phyloP scores from a whole-genome alignment of 1,140 invertebrate genomes.

The Aphelinus atriplicis region DNA sequence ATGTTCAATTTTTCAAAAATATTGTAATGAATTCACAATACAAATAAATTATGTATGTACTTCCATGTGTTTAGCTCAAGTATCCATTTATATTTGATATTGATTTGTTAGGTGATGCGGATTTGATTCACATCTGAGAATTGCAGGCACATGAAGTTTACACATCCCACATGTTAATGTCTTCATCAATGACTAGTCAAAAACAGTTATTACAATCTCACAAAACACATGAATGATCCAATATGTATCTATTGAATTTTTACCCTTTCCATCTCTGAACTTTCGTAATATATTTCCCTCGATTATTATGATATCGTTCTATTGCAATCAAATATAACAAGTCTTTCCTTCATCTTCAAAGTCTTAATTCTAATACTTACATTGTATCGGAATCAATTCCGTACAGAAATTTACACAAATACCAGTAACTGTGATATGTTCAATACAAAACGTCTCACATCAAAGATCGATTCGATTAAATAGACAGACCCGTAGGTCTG shows the following conservation, averaged over 20 bases:
- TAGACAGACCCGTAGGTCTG: too few species aligned
- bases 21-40: neutral
- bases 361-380: neutral
- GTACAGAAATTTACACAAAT: too few species aligned
- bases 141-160: conserved; percentile 38
- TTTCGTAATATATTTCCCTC: neutral
- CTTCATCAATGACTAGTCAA: conserved; percentile 59
- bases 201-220: conserved; percentile 51
- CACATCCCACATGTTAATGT: conserved; percentile 22
- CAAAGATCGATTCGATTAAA: too few species aligned
- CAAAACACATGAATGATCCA: conserved; percentile 1
- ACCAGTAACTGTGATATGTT: too few species aligned
- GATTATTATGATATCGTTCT: neutral
- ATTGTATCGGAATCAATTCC: neutral
- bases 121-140: conserved; percentile 27
- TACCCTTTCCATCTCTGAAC: neutral
- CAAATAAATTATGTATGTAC: neutral
- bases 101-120: conserved; percentile 10
- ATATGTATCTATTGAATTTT: conserved; percentile 3
- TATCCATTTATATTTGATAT: conserved; percentile 1
- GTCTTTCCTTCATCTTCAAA: neutral
- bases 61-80: neutral
- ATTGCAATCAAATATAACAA: neutral
- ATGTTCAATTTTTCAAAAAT: neutral
- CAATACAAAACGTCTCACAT: too few species aligned